Base-by-base conservation (phyloP, 2,797 vertebrate genomes). In the Allobates femoralis region DNA sequence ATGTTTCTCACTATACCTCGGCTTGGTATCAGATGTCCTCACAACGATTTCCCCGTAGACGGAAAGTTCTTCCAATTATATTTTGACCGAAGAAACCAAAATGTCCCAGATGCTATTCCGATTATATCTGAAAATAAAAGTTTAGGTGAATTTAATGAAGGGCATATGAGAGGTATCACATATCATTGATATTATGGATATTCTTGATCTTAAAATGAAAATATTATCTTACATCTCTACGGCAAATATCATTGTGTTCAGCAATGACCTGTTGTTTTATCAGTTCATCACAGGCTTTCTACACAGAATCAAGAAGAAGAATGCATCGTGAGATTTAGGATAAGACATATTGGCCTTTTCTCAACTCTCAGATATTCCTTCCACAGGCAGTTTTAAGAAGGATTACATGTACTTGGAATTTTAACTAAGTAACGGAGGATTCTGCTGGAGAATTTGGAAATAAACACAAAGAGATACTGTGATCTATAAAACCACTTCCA, bases 331-430 rank as follows among this genome's bases (percentile, higher is more conserved):
- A 71, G 21, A 74, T 74, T n/a, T n/a, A 6, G 71, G 71, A 74
- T 50, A 50, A 74, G 41, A 74, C 23, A 18, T n/a, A 60, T n/a
- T 60, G 77, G 32, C 34, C 55, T 62, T 10, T 41, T 41, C 77
- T 79, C 56, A 26, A 46, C 77, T 26, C 32, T 41, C 11, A 56
- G 34, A 74, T 60, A 37, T 79, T 58, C 53, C 55, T 5, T 58
- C 71, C 71, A 74, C 71, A 16, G 71, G 14, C 37, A 26, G 11
- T 26, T 46, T 74, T 50, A 74, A 60, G 30, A 37, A 60, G 55
- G 53, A 37, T 58, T 79, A 79, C 76, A 79, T 34, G 76, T 79
- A 23, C 51, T 34, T 79, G 76, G 53, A 79, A 58, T 79, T 60
- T 56, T 56, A 56, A 56, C 51, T 23, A 34, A 78, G 75, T 50